These are phyloP conservation scores for Sparidentex hasta DNA, from an alignment of 2,797 vertebrate species.

Conservation along the genomic window DNA sequence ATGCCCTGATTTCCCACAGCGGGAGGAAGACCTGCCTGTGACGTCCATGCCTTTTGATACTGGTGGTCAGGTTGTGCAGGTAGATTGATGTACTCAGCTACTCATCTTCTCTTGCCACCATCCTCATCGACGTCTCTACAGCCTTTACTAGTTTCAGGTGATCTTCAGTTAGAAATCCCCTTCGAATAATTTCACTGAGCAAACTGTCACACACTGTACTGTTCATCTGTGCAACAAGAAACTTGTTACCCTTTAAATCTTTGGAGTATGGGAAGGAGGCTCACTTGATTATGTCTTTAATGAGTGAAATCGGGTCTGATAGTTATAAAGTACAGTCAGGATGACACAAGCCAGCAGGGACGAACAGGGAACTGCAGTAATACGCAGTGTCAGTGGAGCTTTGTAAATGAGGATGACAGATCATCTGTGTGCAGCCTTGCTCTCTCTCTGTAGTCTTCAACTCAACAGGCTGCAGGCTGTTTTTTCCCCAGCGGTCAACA, in stretches of 20 bases:
- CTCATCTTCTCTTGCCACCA: constrained; percentile 43
- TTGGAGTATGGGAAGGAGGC: not conserved
- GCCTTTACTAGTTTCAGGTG: constrained; percentile 8
- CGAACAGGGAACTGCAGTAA: constrained; percentile 24
- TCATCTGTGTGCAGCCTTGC: constrained; percentile 40
- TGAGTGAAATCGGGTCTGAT: constrained; percentile 26
- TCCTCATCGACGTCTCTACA: constrained; percentile 29
- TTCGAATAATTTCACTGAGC: constrained; percentile 24
- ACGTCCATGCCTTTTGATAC: constrained; percentile 51
- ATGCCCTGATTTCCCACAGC: constrained; percentile 72
- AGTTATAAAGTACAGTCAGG: constrained; percentile 18
- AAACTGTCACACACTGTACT: not conserved
- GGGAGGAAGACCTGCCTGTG: constrained; percentile 54
- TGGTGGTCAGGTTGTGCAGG: constrained; percentile 45
- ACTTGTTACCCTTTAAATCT: constrained; percentile 3
- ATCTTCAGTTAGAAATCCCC: constrained; percentile 12
- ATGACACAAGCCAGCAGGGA: constrained; percentile 30
- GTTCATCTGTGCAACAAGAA: not conserved
- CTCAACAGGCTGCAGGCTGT: constrained; percentile 21
- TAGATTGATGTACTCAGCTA: constrained; percentile 52
- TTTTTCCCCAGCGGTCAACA: constrained; percentile 42
- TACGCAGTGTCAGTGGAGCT: constrained; percentile 34
- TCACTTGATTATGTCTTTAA: constrained; percentile 9
- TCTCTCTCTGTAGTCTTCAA: constrained; percentile 43
- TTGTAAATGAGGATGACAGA: constrained; percentile 58